These are phyloP conservation scores for Hybos culiciformis DNA, from an alignment of 2,888 invertebrate genomes.

Conservation along the genomic window DNA sequence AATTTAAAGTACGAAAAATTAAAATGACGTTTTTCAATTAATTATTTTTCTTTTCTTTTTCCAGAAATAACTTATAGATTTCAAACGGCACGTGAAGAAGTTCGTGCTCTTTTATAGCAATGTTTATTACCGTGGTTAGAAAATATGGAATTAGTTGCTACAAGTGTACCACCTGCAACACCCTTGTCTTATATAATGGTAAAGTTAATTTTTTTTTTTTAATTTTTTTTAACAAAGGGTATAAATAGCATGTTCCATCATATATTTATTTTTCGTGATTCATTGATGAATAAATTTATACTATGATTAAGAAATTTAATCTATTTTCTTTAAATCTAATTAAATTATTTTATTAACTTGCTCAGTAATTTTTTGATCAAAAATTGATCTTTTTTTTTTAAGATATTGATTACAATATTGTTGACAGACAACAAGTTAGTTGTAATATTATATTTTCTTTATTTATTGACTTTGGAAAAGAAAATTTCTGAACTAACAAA, in stretches of 20 bases:
- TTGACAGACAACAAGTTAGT: no score
- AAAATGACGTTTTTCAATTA: no score
- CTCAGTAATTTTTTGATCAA: no score
- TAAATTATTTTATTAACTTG: no score
- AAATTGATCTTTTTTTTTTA: no score
- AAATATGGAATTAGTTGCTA: slow-evolving; percentile 96
- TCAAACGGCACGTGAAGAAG: slow-evolving; percentile 88
- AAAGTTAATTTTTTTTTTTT: slow-evolving; percentile 17
- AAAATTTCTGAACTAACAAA: no score
- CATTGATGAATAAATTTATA: neutral
- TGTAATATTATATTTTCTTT: no score
- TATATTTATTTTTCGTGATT: neutral
- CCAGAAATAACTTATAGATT: slow-evolving; percentile 93
- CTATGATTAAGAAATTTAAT: neutral
- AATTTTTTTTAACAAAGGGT: neutral
- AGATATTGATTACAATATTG: no score
- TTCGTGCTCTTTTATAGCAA: slow-evolving; percentile 78
- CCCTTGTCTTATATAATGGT: slow-evolving; percentile 76
- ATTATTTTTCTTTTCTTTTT: no score
- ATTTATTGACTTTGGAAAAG: no score
- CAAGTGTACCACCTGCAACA: slow-evolving; percentile 84
- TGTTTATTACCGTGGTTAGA: slow-evolving; percentile 95
- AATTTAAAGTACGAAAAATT: no score
- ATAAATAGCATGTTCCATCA: neutral
- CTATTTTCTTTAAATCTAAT: no score